Evolutionary conservation across 2,113 vertebrate genomes (phyloP).

Genomic region (Callopanchax toddi): DNA sequence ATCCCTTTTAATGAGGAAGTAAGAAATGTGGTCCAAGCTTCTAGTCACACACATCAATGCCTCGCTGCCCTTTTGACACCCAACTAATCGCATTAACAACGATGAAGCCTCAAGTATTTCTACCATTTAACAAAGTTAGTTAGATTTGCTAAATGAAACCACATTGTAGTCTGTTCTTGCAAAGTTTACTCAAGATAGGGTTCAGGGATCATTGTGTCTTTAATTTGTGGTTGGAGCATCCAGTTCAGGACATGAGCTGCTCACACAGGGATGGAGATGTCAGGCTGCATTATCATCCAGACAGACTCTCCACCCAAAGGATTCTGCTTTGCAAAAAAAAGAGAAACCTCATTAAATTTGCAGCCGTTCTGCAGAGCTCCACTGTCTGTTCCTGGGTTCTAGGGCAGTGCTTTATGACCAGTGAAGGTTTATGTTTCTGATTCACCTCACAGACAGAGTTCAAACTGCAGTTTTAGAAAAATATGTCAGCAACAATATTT

Average conservation of each 20-base stretch:
- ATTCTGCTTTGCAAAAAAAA: constrained; percentile 39
- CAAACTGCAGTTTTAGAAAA: no score
- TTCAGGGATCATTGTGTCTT: constrained; percentile 33
- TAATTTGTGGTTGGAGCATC: constrained; percentile 50
- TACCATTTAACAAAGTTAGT: not conserved
- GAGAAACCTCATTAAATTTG: constrained; percentile 79
- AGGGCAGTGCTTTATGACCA: constrained; percentile 16
- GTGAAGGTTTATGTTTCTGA: constrained; percentile 45
- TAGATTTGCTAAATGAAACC: not conserved
- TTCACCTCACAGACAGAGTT: constrained; percentile 17
- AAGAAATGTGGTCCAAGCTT: constrained; percentile 69
- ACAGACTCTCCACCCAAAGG: constrained; percentile 54
- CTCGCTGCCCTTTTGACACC: constrained; percentile 63
- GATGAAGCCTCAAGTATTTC: constrained; percentile 41
- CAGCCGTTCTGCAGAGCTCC: constrained; percentile 51
- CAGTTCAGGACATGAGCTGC: constrained; percentile 36
- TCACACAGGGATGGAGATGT: constrained; percentile 72
- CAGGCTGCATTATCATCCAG: constrained; percentile 70
- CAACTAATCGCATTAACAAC: constrained; percentile 59
- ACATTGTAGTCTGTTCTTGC: not conserved
- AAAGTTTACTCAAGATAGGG: constrained; percentile 20
- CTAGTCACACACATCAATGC: constrained; percentile 47
- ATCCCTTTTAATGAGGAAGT: constrained; percentile 63
- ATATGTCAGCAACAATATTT: not conserved
- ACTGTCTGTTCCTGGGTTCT: constrained; percentile 36